Conservation (phyloP, 2,113 vertebrate genomes). For the Sinocyclocheilus grahami region DNA sequence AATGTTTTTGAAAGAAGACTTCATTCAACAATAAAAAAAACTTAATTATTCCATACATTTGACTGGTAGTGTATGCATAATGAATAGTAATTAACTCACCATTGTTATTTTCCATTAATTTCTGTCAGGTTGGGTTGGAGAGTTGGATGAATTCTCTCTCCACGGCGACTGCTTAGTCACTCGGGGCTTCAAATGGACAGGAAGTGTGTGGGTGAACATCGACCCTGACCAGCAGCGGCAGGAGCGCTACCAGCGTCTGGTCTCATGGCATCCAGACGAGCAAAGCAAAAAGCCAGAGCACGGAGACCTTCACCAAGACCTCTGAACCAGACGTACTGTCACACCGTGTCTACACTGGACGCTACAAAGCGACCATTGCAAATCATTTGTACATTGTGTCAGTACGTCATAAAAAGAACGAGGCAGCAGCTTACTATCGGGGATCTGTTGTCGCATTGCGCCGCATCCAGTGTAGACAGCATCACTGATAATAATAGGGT, state of each 20-base stretch:
- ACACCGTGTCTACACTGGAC: too few relatives aligned
- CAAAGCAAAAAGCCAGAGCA: constrained; percentile 66
- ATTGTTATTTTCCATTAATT: not conserved
- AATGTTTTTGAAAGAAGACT: too few relatives aligned
- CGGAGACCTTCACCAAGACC: constrained; percentile 72
- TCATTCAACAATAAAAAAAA: too few relatives aligned
- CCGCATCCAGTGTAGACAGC: too few relatives aligned
- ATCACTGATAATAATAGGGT: too few relatives aligned
- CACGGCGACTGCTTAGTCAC: constrained; percentile 91
- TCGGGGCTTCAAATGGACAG: constrained; percentile 90
- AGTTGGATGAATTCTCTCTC: constrained; percentile 92
- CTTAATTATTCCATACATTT: too few relatives aligned
- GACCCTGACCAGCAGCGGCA: constrained; percentile 88
- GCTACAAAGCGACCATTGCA: too few relatives aligned
- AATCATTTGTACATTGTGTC: too few relatives aligned
- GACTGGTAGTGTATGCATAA: too few relatives aligned
- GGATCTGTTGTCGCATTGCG: too few relatives aligned
- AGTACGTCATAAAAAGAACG: too few relatives aligned
- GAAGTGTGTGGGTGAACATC: constrained; percentile 95
- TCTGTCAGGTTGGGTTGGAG: constrained; percentile 90
- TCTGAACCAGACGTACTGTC: constrained; percentile 44
- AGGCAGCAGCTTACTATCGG: too few relatives aligned
- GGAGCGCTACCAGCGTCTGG: constrained; percentile 88
- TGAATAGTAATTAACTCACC: not conserved
- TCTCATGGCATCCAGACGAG: constrained; percentile 76